A percentile compares a stretch with the other conserved stretches of the same genome.
Conservation (phyloP, 2,797 vertebrate genomes). For the Pipistrellus pipistrellus region DNA sequence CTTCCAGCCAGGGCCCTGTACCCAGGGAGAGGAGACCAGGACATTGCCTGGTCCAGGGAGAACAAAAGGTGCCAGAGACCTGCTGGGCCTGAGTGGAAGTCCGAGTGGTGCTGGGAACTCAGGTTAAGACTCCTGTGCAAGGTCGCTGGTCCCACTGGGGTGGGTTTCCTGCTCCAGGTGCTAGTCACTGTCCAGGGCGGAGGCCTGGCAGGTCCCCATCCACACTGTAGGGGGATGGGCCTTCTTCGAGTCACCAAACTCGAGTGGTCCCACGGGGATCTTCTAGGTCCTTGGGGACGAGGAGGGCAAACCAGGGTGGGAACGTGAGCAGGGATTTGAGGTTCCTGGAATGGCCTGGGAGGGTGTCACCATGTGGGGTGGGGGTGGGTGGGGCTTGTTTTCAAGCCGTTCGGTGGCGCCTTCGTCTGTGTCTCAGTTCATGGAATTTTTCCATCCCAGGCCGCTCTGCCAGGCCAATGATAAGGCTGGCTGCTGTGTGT, state of each 20-base stretch:
- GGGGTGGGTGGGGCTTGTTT: background rate
- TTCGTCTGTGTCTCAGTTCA: background rate
- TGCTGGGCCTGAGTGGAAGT: background rate
- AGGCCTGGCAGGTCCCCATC: background rate
- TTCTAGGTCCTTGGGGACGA: background rate
- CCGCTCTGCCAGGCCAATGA: background rate
- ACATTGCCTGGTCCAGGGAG: background rate
- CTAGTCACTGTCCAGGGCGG: background rate
- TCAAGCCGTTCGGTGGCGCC: background rate
- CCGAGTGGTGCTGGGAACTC: background rate
- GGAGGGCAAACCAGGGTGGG: background rate
- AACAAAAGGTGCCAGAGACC: background rate
- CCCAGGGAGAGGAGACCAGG: background rate
- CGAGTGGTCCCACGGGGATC: background rate
- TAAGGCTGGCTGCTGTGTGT: background rate
- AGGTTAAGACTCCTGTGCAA: background rate
- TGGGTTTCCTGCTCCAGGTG: background rate
- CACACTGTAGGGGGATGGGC: fast-evolving
- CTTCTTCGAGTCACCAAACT: background rate
- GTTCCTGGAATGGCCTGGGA: background rate
- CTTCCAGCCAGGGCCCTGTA: background rate
- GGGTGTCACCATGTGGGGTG: background rate
- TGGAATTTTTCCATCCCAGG: conserved; percentile 10
- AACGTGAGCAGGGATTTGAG: background rate
- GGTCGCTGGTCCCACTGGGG: background rate